Conservation (phyloP, 1,140 invertebrate species). For the Heliothis virescens region DNA sequence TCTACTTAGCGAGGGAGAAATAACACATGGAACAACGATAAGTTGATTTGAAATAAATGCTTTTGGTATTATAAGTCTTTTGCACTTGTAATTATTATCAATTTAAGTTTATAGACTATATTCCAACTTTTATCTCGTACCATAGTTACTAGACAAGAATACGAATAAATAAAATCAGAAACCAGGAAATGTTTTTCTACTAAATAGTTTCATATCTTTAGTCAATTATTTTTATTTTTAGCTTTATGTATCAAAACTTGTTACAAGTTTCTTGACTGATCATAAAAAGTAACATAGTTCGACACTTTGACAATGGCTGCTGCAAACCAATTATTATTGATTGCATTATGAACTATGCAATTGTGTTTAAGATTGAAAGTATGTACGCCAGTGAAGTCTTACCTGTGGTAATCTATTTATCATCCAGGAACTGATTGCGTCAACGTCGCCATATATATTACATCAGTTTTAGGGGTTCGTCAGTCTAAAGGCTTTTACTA, state of each 20-base stretch:
- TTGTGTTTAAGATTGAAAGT: not conserved
- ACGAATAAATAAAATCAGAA: not conserved
- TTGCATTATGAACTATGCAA: slow-evolving; percentile 1
- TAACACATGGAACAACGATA: no score
- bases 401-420: slow-evolving; percentile 42
- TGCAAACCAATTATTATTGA: slow-evolving; percentile 4
- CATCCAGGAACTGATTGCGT: slow-evolving; percentile 39
- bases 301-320: not conserved
- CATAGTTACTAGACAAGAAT: not conserved
- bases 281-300: not conserved
- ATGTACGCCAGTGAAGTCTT: slow-evolving; percentile 1
- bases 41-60: no score
- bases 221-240: slow-evolving; percentile 8
- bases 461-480: slow-evolving; percentile 45
- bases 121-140: no score
- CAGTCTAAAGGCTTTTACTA: slow-evolving; percentile 29
- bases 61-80: no score
- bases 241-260: not conserved
- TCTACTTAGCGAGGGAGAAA: no score
- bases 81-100: no score
- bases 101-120: no score
- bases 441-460: slow-evolving; percentile 35
- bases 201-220: not conserved
- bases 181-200: slow-evolving; percentile 1
- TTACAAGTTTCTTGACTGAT: not conserved